Evolutionary conservation across 2,888 invertebrate species (phyloP), one percentile per base, ranked within the genome.

Genomic region (Griposia aprilina): DNA sequence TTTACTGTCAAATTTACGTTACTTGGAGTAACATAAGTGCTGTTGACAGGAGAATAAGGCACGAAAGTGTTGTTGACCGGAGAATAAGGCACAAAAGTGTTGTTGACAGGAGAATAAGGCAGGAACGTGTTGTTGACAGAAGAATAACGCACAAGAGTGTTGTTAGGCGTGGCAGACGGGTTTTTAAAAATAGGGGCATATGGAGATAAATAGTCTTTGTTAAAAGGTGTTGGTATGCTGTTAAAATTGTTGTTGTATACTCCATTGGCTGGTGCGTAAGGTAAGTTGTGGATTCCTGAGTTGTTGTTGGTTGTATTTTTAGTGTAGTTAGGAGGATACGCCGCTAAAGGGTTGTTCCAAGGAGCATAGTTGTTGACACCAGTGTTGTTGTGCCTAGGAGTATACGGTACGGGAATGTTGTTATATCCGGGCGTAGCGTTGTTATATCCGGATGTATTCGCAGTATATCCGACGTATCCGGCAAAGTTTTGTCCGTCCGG

Each of bases 401-500:
- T 3, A 36, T 66, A 48, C 1, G 68, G 50, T 3, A 23, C 0
- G 0, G 45, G 41, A n/a, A n/a, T n/a, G n/a, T 59, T 36, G 30
- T 62, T 68, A 41, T 55, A 60, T 50, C 10, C n/a, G 11, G 48
- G 30, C 10, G 66, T 45, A 36, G n/a, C 1, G 2, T 20, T 48
- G n/a, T 65, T 66, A 71, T 50, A 60, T 13, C 45, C 52, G 41
- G 66, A 13, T 52, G 5, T 59, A 30, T n/a, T 71, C 0, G 57
- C 10, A 0, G 30, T 60, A 23, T 65, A n/a, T 48, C 80, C 79
- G 26, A 45, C 67, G 76, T 76, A 82, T 36, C 76, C 76, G 15
- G 75, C 80, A 66, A 83, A 80, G 26, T 78, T 81, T 11, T 74
- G 78, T 55, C 78, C 70, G 10, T 81, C 74, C 45, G 86, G 81